Base-by-base conservation (phyloP, 2,797 vertebrate genomes). In the Mallotus villosus region DNA sequence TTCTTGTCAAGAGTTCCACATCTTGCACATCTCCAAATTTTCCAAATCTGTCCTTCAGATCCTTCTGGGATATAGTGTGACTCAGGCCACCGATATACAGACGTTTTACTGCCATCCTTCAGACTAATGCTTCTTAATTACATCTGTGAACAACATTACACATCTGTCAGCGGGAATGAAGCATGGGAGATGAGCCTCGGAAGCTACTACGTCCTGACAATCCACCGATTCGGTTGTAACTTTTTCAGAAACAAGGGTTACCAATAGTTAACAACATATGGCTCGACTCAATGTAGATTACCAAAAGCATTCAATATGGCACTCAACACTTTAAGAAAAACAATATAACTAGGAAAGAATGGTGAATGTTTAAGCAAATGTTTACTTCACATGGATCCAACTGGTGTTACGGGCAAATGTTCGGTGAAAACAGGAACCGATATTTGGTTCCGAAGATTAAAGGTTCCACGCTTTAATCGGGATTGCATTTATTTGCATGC, bases 21-120 rank as follows among this genome's bases (percentile, higher is more conserved):
- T 96, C 94, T 70, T 90, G 83, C 70, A 99, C 95, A 0, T 83
- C 85, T 59, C 97, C 97, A 85, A 98, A 99, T 73, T 96, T 97
- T 64, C 93, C 90, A 66, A 99, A 97, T 68, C 95, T 94, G 89
- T 96, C 95, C 78, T 90, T 91, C 34, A 99, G 87, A 68, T 99
- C 97, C 65, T 89, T 93, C 79, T 94, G 82, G 3, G 96, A 94
- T 70, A 98, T 75, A 0, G 83, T 75, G 79, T 94, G 93, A 75
- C 93, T 86, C 58, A 99, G 92, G 11, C 97, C 97, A 7, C 97
- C 97, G 0, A 99, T 66, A 16, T 94, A 98, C 2, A 99, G 85
- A 0, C 97, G 95, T 75, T 82, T 95, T 27, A 77, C 75, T 84
- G 68, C 76, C 71, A 83, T 89, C 2, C 11, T 77, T 84, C 67